Evolutionary conservation across 1,140 invertebrate species (phyloP).

Genomic region (Hycleus cichorii): DNA sequence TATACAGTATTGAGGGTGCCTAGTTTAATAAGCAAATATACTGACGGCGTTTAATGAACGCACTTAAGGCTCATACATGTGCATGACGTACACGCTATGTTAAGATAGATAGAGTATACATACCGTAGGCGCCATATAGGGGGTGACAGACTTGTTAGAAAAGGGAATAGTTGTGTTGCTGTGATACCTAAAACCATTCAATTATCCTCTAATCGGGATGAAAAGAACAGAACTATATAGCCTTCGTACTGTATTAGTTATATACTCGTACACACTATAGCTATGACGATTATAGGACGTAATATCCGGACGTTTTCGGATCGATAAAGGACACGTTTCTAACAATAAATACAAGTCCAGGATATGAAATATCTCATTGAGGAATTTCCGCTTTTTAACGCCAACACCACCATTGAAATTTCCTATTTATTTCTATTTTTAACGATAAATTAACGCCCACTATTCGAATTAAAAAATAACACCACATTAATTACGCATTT

Average conservation of each 20-base stretch:
- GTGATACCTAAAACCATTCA: slow-evolving; percentile 8
- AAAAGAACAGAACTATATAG: slow-evolving; percentile 2
- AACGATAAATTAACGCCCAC: too few species aligned
- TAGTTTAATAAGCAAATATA: slow-evolving; percentile 37
- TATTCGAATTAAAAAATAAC: too few species aligned
- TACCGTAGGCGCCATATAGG: slow-evolving; percentile 6
- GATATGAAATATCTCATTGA: too few species aligned
- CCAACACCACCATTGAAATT: too few species aligned
- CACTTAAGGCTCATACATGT: slow-evolving; percentile 22
- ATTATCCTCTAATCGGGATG: slow-evolving; percentile 8
- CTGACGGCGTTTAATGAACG: slow-evolving; percentile 38
- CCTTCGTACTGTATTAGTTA: slow-evolving; percentile 4
- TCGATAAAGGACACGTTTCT: too few species aligned
- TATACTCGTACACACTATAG: not conserved
- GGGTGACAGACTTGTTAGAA: slow-evolving; percentile 6
- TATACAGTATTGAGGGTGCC: slow-evolving; percentile 14
- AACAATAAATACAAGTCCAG: too few species aligned
- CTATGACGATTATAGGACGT: slow-evolving; percentile 8
- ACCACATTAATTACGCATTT: too few species aligned
- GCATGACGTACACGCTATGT: slow-evolving; percentile 4
- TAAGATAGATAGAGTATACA: not conserved
- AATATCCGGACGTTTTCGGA: too few species aligned
- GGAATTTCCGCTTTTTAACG: too few species aligned
- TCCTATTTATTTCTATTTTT: too few species aligned
- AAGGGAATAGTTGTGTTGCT: slow-evolving; percentile 1